Evolutionary conservation across 2,113 vertebrate genomes (phyloP), one percentile per base, ranked within the genome.

Genomic region (Benitochromis conjunctus): DNA sequence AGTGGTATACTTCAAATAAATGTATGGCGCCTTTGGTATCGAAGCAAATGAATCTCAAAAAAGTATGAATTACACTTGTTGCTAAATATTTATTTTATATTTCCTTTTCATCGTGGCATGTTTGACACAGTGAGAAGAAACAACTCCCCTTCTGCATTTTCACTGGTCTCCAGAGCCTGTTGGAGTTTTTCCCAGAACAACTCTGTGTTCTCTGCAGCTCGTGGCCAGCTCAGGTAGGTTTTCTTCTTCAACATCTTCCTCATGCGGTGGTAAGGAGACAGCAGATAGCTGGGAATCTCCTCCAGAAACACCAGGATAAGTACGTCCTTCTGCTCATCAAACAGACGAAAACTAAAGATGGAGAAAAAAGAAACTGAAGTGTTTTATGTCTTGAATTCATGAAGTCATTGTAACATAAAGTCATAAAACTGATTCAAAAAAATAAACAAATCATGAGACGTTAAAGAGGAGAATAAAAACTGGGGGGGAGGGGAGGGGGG

Each of bases 181-280:
- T 60, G 88, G 2, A 97, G 93, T 80, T 96, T 97, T 62, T 96
- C 90, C 97, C 97, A 97, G 88, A 97, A 97, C 18, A 96, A 9
- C 26, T 76, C 16, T 0, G 78, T 66, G 74, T 95, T 89, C n/a
- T 89, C 74, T 24, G 24, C 80, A 5, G 88, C 88, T 57, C 48
- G 62, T 4, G 94, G 91, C 96, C 96, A 97, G 56, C 92, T 95
- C 66, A 97, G 90, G 85, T 96, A 97, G 48, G 95, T 96, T 24
- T 21, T 66, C 69, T 60, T 96, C 81, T 93, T 96, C 83, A 97
- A 89, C 80, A 96, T 57, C 56, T 93, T 95, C 80, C 95, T 95
- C 91, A 96, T 95, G 79, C 92, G 91, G 87, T 97, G 82, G 90
- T 94, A 95, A 0, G 95, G 95, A 79, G 96, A 96, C 54, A 97